Percentiles rank a stretch among this genome's conserved stretches.
These are phyloP conservation scores for Galbula dea DNA, from an alignment of 2,113 vertebrate species.

Conservation along the genomic window DNA sequence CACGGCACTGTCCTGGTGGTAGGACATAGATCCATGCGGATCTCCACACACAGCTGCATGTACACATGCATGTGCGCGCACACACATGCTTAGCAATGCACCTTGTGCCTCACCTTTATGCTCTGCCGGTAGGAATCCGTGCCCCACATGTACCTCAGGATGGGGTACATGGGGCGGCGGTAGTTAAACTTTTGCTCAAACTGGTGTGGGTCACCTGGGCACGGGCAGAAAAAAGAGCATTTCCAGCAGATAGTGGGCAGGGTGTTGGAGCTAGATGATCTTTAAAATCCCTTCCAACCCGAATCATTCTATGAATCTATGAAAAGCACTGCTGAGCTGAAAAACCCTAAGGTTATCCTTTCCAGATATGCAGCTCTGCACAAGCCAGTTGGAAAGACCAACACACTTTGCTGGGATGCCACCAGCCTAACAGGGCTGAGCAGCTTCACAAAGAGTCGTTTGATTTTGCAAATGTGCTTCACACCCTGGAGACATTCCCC, in stretches of 20 bases:
- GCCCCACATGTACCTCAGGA: constrained; percentile 96
- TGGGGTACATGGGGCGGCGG: constrained; percentile 97
- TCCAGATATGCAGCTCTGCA: accelerated
- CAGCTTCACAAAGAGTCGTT: not conserved
- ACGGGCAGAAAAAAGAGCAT: not conserved
- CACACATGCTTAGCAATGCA: too few relatives aligned
- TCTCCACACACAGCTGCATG: not conserved
- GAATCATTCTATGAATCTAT: too few relatives aligned
- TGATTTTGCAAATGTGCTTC: not conserved
- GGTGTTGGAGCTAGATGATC: too few relatives aligned
- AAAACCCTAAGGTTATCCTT: not conserved
- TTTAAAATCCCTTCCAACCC: too few relatives aligned
- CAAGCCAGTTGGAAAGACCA: not conserved
- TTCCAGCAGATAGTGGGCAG: not conserved
- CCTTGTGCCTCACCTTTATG: constrained; percentile 81
- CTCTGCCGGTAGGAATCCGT: constrained; percentile 88
- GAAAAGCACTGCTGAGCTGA: not conserved
- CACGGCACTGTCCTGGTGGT: not conserved
- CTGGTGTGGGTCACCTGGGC: constrained; percentile 93
- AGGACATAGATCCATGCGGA: accelerated
- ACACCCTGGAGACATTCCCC: not conserved
- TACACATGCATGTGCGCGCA: too few relatives aligned
- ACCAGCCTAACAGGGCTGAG: accelerated
- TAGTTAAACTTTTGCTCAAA: constrained; percentile 99
- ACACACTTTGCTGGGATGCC: accelerated